Evolutionary conservation across 2,888 invertebrate genomes (phyloP).

Genomic region (Cryptocephalus primarius): DNA sequence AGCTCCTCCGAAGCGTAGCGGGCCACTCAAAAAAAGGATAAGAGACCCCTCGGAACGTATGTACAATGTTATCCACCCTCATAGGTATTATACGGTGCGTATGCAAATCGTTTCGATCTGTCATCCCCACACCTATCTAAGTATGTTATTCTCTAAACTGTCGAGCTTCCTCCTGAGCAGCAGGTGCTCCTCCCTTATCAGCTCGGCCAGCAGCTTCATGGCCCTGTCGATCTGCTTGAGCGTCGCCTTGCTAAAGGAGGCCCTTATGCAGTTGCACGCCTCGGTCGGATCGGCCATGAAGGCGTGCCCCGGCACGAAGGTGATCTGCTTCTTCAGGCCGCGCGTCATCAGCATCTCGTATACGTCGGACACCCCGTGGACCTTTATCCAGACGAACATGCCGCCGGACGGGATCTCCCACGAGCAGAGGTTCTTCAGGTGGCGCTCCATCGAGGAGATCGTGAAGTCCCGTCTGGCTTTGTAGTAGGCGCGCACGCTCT

Average conservation of each 20-base stretch:
- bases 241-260: conserved; percentile 59
- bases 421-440: conserved; percentile 50
- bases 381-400: conserved; percentile 68
- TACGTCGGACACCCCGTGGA: conserved; percentile 56
- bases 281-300: conserved; percentile 52
- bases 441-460: conserved; percentile 45
- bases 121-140: conserved; percentile 5
- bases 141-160: conserved; percentile 22
- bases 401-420: conserved; percentile 60
- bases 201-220: conserved; percentile 45
- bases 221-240: conserved; percentile 55
- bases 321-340: conserved; percentile 55
- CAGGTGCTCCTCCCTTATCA: conserved; percentile 49
- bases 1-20: too few species aligned
- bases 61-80: too few species aligned
- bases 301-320: conserved; percentile 64
- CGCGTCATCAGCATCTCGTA: conserved; percentile 61
- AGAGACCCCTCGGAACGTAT: too few species aligned
- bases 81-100: too few species aligned
- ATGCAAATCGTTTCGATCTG: too few species aligned
- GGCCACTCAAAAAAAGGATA: too few species aligned
- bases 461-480: conserved; percentile 50
- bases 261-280: conserved; percentile 56
- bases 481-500: conserved; percentile 51
- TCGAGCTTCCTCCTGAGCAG: conserved; percentile 34